phyloP scores from a whole-genome alignment of 2,113 vertebrate species.

The Acrocephalus kingi region DNA sequence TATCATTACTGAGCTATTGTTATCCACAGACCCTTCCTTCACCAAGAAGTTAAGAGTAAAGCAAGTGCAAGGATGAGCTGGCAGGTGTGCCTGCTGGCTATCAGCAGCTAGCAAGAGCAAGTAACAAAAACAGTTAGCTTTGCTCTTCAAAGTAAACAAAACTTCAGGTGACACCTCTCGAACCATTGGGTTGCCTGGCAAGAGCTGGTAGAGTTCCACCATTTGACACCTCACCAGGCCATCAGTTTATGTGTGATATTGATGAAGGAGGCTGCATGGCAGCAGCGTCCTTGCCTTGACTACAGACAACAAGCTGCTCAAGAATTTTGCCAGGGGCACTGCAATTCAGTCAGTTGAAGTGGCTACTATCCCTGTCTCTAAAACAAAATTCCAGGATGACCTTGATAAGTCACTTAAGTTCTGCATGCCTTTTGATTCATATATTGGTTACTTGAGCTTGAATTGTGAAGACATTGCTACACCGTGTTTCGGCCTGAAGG shows the following conservation, averaged over 20 bases:
- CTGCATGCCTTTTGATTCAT: background rate
- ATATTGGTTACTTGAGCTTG: background rate
- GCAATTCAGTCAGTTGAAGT: background rate
- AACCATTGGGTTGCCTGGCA: background rate
- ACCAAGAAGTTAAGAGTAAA: background rate
- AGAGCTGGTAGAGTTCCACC: background rate
- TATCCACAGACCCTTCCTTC: background rate
- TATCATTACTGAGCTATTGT: background rate
- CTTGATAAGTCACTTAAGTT: background rate
- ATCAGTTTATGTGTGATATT: background rate
- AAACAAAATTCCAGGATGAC: background rate
- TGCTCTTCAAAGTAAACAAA: background rate
- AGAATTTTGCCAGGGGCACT: background rate
- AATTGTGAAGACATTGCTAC: background rate
- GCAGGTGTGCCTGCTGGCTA: background rate
- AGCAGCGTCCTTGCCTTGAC: background rate
- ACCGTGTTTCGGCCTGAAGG: background rate
- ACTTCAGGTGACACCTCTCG: rapidly evolving
- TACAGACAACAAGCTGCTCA: background rate
- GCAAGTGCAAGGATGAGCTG: background rate
- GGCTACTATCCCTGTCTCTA: background rate
- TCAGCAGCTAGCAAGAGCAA: background rate
- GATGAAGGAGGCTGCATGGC: background rate
- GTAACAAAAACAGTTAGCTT: background rate
- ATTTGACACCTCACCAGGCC: background rate